A percentile compares a stretch with the other conserved stretches of the same genome.
Evolutionary conservation across 2,797 vertebrate species (phyloP).

Genomic region (Gastrophryne carolinensis): DNA sequence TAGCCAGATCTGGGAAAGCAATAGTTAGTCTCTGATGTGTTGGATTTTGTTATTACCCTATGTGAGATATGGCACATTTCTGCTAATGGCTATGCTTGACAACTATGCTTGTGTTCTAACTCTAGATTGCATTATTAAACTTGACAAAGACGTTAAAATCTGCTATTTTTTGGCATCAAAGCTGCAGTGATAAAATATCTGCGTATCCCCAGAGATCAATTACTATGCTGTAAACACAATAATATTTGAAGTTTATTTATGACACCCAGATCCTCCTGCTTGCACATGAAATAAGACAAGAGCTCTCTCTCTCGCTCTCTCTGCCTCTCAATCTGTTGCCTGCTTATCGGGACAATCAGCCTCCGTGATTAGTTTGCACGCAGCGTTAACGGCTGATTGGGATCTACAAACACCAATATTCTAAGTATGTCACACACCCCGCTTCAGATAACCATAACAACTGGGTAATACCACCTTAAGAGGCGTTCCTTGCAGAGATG

Average conservation of each 20-base stretch:
- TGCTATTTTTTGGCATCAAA: slow-evolving; percentile 23
- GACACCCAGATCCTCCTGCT: slow-evolving; percentile 39
- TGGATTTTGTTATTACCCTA: background rate
- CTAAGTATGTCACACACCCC: no score
- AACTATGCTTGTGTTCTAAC: background rate
- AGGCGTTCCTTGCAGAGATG: no score
- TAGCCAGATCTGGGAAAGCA: background rate
- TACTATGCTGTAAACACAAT: slow-evolving; percentile 35
- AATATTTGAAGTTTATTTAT: slow-evolving; percentile 39
- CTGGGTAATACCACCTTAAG: no score
- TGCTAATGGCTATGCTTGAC: slow-evolving; percentile 23
- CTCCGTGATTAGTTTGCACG: slow-evolving; percentile 18
- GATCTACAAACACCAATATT: slow-evolving; percentile 37
- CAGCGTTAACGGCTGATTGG: slow-evolving; percentile 40
- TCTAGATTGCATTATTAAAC: slow-evolving; percentile 30
- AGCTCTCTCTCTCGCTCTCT: slow-evolving; percentile 18
- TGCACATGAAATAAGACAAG: slow-evolving; percentile 27
- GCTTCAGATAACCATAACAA: no score
- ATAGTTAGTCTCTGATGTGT: background rate
- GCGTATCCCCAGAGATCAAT: slow-evolving; percentile 45
- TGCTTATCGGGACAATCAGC: slow-evolving; percentile 47
- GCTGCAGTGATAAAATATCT: slow-evolving; percentile 10
- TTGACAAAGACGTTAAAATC: slow-evolving; percentile 27
- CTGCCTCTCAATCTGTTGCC: slow-evolving; percentile 35
- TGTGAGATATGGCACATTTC: background rate